These are phyloP conservation scores for Physocephala rufipes DNA, from an alignment of 2,888 invertebrate species.

Conservation along the genomic window DNA sequence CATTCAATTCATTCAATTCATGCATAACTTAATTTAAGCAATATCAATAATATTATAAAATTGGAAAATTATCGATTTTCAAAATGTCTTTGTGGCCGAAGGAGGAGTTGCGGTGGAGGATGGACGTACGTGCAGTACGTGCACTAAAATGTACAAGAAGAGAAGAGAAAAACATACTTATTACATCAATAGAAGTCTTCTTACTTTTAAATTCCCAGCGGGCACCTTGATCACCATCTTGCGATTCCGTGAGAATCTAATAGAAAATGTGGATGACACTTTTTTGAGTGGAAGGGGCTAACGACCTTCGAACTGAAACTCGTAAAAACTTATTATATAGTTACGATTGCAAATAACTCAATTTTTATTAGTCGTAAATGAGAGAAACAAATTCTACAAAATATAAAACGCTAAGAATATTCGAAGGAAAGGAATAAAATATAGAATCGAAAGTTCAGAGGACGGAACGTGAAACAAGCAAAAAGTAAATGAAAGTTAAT, in stretches of 20 bases:
- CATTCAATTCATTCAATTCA: too few species aligned
- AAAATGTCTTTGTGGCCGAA: too few species aligned
- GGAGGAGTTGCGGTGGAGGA: too few species aligned
- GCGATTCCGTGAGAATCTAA: background rate
- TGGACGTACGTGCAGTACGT: background rate
- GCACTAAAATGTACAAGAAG: too few species aligned
- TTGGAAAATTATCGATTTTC: too few species aligned
- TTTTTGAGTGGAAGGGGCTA: background rate
- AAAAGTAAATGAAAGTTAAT: background rate
- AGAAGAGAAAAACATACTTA: background rate
- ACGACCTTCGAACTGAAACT: background rate
- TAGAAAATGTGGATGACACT: background rate
- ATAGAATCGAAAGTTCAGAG: too few species aligned
- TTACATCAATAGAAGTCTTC: background rate
- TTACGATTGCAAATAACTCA: conserved; percentile 27
- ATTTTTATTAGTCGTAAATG: conserved; percentile 35
- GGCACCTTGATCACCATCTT: background rate
- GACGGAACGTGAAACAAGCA: background rate
- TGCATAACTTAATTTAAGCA: too few species aligned
- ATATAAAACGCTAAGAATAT: background rate
- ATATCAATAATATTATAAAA: too few species aligned
- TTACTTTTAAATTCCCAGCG: background rate
- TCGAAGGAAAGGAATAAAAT: background rate
- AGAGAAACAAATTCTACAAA: conserved; percentile 18
- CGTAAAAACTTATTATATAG: conserved; percentile 28